Evolutionary conservation across 2,113 vertebrate species (phyloP).

Genomic region (Origma solitaria): DNA sequence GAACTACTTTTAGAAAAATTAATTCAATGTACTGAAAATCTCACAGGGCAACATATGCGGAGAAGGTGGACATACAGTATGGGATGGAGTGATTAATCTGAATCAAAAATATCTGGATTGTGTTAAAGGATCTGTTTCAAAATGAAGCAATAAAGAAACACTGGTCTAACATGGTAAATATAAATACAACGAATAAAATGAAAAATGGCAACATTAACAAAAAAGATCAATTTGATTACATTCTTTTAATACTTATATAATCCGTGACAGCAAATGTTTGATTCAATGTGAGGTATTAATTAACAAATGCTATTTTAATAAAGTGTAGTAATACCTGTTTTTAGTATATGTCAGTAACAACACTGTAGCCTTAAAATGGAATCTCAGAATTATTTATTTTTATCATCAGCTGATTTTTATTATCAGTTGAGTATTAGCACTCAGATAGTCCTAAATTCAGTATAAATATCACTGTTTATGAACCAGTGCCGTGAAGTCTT

Average conservation of each 20-base stretch:
- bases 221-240: not conserved
- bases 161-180: not conserved
- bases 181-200: not conserved
- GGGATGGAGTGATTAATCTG: not conserved
- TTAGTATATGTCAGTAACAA: not conserved
- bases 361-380: not conserved
- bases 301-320: not conserved
- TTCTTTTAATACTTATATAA: not conserved
- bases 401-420: not conserved
- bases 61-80: not conserved
- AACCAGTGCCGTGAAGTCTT: conserved; percentile 7
- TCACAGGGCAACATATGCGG: not conserved
- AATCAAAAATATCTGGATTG: not conserved
- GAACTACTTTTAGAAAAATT: not conserved
- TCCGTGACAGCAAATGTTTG: not conserved
- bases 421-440: not conserved
- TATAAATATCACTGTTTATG: not conserved
- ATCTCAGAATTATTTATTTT: not conserved
- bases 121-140: not conserved
- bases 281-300: not conserved
- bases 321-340: not conserved
- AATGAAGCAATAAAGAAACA: not conserved
- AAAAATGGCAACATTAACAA: not conserved
- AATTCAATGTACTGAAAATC: not conserved
- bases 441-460: not conserved